Evolutionary conservation across 2,113 vertebrate species (phyloP), one percentile per base, ranked within the genome.

Genomic region (Rhinogobius similis): DNA sequence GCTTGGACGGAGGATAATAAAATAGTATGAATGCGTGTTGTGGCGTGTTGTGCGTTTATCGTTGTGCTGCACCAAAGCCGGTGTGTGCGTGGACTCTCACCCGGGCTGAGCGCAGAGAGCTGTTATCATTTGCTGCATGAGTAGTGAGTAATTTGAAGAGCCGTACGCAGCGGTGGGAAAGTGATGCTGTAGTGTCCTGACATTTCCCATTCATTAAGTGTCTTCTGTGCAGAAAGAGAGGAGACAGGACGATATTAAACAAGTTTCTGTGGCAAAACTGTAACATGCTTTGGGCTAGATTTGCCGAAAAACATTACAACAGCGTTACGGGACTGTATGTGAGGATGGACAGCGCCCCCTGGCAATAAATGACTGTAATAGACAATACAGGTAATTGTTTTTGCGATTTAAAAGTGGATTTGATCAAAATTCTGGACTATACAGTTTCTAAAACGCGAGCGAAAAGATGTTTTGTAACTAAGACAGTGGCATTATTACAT

Each of bases 121-220:
- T 70, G 32, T 18, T 7, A 61, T 39, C 5, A 24, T 63, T 24
- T 67, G 20, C 69, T 52, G 21, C 64, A 11, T 56, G 55, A 65
- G 62, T 18, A 20, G 6, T 32, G 44, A 38, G 44, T 36, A 16
- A 18, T 73, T 36, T 46, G 59, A n/a, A n/a, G 58, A 38, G 58
- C 29, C 11, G 18, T n/a, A 13, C 20, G 20, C 46, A 2, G 26
- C 55, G 24, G 55, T 26, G 62, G 67, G 11, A 53, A 44, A 46
- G 46, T 64, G 62, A 16, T 32, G 61, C 65, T 64, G 50, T 20
- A 41, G 7, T 27, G 32, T 71, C 58, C 53, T 39, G 36, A 29
- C 62, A 24, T 63, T 46, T 53, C 65, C 62, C 36, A 13, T n/a
- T 78, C 43, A 50, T 41, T 23, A 23, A 58, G 21, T 56, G 43